Evolutionary conservation across 2,113 vertebrate genomes (phyloP), one percentile per base, ranked within the genome.

Genomic region (Chlorodrepanis virens): DNA sequence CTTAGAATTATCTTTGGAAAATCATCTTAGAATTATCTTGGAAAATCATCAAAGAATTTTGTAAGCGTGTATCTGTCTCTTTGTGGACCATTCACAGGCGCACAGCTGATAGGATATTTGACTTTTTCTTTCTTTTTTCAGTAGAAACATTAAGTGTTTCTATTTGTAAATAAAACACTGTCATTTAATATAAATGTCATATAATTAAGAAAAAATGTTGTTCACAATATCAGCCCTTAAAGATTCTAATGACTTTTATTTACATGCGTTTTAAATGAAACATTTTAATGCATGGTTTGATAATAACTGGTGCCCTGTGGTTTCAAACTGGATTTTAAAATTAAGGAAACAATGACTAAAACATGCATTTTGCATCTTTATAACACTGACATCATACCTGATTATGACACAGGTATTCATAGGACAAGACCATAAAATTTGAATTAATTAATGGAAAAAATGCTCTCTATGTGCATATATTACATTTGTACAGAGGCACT

Each of bases 291-390:
- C 12, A 53, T 60, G 40, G 83, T 70, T 68, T 91, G 54, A 45
- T 89, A 52, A 39, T n/a, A 72, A 77, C 11, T 91, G 74, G 10
- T 87, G 82, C 57, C 83, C 24, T 65, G 23, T 94, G 56, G 50
- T 81, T 95, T 96, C 63, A 92, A 93, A 91, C 5, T 54, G 50
- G 42, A 74, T 89, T 97, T 93, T 75, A 71, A 87, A 95, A 86
- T 65, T 39, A 52, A 94, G 87, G 47, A 65, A 60, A 56, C 1
- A 7, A 47, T 29, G 5, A 94, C 52, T 20, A 68, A 85, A 59
- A n/a, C 14, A 45, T 2, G 1, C 9, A 27, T 42, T 78, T 85
- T 84, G 8, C 71, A 42, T 59, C 33, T 52, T 4, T 59, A 14
- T 25, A 74, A 54, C 13, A 9, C 4, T 78, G 25, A 59, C 13